Percentiles rank a stretch among this genome's conserved stretches.
These are phyloP conservation scores for Maniola hyperantus DNA, from an alignment of 2,888 invertebrate genomes.

Conservation along the genomic window DNA sequence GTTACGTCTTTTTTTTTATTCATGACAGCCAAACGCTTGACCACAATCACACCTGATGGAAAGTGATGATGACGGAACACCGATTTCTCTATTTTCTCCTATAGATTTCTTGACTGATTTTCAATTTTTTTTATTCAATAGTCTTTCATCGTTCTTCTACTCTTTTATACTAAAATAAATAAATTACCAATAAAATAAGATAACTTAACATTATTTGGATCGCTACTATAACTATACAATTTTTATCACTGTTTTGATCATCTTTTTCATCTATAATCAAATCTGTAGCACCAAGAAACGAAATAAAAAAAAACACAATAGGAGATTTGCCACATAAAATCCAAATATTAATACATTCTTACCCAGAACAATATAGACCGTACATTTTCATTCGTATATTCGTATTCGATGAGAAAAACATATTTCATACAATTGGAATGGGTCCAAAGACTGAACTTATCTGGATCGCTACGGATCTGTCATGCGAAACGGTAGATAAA, in stretches of 20 bases:
- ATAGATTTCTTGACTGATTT: no score
- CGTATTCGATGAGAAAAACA: slow-evolving; percentile 57
- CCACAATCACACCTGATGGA: no score
- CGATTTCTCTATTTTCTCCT: no score
- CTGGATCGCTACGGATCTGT: slow-evolving; percentile 53
- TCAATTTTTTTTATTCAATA: no score
- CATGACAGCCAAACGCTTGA: no score
- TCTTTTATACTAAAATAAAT: no score
- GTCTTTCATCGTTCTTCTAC: no score
- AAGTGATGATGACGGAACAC: no score
- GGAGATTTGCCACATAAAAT: background rate
- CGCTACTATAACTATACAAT: background rate
- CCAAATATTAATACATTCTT: no score
- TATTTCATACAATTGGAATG: slow-evolving; percentile 61
- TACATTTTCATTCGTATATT: slow-evolving; percentile 47
- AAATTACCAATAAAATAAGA: no score
- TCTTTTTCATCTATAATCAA: background rate
- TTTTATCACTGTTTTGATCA: background rate
- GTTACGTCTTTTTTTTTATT: no score
- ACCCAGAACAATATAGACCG: slow-evolving; percentile 49
- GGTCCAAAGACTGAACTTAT: slow-evolving; percentile 54
- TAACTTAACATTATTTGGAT: no score
- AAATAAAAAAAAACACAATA: background rate
- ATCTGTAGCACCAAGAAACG: background rate
- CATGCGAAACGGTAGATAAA: slow-evolving; percentile 58